A percentile compares a stretch with the other conserved stretches of the same genome.
Conservation (phyloP, 2,797 vertebrate species). For the Thripadectes ignobilis region DNA sequence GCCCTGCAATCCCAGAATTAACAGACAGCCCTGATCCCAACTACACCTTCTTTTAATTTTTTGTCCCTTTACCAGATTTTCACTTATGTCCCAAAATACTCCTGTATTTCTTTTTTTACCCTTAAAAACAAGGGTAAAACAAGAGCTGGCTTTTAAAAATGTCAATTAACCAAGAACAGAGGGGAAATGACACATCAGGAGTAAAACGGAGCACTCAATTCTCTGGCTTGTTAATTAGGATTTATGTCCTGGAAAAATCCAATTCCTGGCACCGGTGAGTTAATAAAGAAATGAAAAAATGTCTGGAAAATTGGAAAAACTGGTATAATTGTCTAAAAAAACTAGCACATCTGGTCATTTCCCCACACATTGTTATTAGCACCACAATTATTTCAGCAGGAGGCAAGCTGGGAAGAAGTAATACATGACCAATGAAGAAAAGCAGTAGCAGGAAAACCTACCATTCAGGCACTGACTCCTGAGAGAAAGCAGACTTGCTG, state of each 20-base stretch:
- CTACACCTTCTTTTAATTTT: neutral
- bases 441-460: conserved; percentile 45
- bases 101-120: neutral
- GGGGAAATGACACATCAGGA: conserved; percentile 47
- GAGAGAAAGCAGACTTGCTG: conserved; percentile 27
- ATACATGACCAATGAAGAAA: conserved; percentile 28
- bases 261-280: conserved; percentile 47
- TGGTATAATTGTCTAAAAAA: conserved; percentile 58
- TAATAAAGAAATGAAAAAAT: conserved; percentile 58
- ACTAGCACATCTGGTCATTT: conserved; percentile 58
- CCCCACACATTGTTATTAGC: conserved; percentile 58
- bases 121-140: neutral
- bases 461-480: neutral
- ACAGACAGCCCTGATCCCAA: neutral
- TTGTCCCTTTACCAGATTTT: neutral
- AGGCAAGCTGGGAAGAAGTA: conserved; percentile 50
- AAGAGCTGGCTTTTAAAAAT: conserved; percentile 10
- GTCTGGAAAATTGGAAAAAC: conserved; percentile 59
- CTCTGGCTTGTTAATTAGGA: conserved; percentile 55
- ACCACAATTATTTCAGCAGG: conserved; percentile 65
- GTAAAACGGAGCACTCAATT: conserved; percentile 43
- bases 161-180: conserved; percentile 50
- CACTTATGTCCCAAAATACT: neutral
- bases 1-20: neutral
- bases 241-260: conserved; percentile 67